A percentile compares a stretch with the other conserved stretches of the same genome.
phyloP scores from a whole-genome alignment of 2,888 invertebrate genomes.

The Andrena dorsata region DNA sequence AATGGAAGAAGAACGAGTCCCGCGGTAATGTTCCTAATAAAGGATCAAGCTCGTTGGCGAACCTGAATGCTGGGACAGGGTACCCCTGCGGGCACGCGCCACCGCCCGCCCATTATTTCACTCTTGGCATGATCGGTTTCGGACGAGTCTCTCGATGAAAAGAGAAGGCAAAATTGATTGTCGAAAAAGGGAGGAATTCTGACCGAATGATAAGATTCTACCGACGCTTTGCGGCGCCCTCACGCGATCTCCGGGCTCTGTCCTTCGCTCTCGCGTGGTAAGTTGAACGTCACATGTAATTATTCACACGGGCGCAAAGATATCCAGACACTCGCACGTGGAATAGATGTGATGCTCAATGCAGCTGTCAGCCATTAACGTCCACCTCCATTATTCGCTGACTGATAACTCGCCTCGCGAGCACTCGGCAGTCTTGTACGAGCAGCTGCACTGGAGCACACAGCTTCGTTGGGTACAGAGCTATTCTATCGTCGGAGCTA shows the following conservation, averaged over 20 bases:
- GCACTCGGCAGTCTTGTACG: neutral
- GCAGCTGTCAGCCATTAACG: slow-evolving; percentile 50
- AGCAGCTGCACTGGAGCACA: neutral
- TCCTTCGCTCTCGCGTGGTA: slow-evolving; percentile 76
- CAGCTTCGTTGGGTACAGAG: slow-evolving; percentile 40
- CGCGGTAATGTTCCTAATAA: neutral
- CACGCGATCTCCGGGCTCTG: slow-evolving; percentile 75
- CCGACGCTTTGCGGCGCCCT: slow-evolving; percentile 68
- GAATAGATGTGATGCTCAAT: slow-evolving; percentile 47
- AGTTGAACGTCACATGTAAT: slow-evolving; percentile 65
- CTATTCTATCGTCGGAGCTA: slow-evolving; percentile 34
- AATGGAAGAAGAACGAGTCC: neutral
- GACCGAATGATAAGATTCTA: slow-evolving; percentile 52
- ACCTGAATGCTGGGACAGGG: slow-evolving; percentile 99
- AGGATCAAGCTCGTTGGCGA: slow-evolving; percentile 83
- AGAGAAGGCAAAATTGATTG: slow-evolving; percentile 16
- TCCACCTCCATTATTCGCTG: neutral
- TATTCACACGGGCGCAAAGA: slow-evolving; percentile 35
- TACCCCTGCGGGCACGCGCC: slow-evolving; percentile 90
- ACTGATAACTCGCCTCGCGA: neutral
- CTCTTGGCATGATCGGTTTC: slow-evolving; percentile 74
- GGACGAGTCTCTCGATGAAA: slow-evolving; percentile 42
- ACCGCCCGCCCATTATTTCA: slow-evolving; percentile 75
- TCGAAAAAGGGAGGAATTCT: slow-evolving; percentile 15
- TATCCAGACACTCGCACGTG: slow-evolving; percentile 25